Percentiles rank a stretch among this genome's conserved stretches.
phyloP scores from a whole-genome alignment of 2,797 vertebrate genomes.

The Buphagus erythrorhynchus region DNA sequence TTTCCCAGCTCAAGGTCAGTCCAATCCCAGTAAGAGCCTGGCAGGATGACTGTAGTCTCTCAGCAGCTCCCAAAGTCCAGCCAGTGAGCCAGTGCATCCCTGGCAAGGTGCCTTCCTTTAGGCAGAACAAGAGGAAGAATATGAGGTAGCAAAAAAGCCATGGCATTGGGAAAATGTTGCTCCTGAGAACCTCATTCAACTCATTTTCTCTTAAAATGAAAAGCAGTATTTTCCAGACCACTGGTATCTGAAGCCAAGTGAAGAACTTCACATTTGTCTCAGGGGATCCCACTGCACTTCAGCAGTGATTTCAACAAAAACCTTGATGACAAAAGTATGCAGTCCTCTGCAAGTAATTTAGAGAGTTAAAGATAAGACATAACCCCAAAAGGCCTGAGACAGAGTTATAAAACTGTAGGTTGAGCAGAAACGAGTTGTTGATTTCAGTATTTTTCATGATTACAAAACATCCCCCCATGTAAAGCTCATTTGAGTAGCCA shows the following conservation, averaged over 20 bases:
- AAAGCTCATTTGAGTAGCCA: not conserved
- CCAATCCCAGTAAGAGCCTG: not conserved
- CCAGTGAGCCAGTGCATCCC: not conserved
- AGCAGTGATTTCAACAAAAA: slow-evolving; percentile 36
- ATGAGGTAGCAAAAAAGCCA: not conserved
- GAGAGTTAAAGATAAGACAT: not conserved
- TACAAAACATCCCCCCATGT: not conserved
- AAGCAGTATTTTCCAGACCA: slow-evolving; percentile 30
- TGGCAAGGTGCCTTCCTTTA: not conserved
- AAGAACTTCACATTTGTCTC: slow-evolving; percentile 12
- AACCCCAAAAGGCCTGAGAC: not conserved
- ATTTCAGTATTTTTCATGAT: not conserved
- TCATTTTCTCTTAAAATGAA: slow-evolving; percentile 10
- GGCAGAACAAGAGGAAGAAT: not conserved
- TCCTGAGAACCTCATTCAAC: not conserved
- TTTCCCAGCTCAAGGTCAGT: not conserved
- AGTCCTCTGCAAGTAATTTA: slow-evolving; percentile 3
- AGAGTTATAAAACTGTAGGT: not conserved
- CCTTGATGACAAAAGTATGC: not conserved
- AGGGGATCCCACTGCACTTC: slow-evolving; percentile 16
- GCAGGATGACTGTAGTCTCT: not conserved
- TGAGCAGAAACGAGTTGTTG: not conserved
- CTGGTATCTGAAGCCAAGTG: not conserved
- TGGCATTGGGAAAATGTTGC: not conserved
- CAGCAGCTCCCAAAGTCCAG: not conserved